Base-by-base conservation (phyloP, 2,888 invertebrate species). In the Lissocephala sabroskyi region DNA sequence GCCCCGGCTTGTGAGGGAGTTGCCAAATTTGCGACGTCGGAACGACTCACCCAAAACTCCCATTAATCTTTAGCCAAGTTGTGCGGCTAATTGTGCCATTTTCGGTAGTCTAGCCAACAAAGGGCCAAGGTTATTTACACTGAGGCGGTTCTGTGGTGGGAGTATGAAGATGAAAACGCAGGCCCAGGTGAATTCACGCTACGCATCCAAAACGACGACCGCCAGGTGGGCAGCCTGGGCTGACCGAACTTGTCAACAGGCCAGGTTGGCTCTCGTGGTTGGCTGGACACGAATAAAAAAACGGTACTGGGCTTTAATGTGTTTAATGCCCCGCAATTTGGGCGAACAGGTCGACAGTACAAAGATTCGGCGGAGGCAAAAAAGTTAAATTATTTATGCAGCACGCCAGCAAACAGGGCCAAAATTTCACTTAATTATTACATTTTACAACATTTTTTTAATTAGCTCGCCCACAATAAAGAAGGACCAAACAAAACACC, bases 41-140 rank as follows among this genome's bases (percentile, higher is more conserved):
- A 70, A 55, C 43, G 67, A 61, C 56, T 57, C 47, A 51, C 55
- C 51, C 50, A 47, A 55, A 55, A 65, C 13, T 50, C 56, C 48
- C 62, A 71, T 77, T 77, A 77, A 71, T 71, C 75, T 71, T 70
- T 16, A 66, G 37, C 59, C 42, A 68, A 63, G 61, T 74, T 70
- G 63, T 74, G 77, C 70, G 63, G 77, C 65, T 77, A 77, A 71
- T 71, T 71, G 74, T 45, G 59, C 39, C 63, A 52, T 49, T 65
- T 54, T 56, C 57, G 47, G 43, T 32, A 51, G 65, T 75, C 60
- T 63, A 52, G 45, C 49, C 45, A 51, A 43, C 40, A 40, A 37
- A n/a, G 45, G 33, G 44, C 36, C 59, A 66, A 58, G 73, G 76
- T 68, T 64, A 54, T 45, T 52, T 36, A 13, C 35, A n/a, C 35